Evolutionary conservation across 2,888 invertebrate species (phyloP).

Genomic region (Standfussiana lucernea): DNA sequence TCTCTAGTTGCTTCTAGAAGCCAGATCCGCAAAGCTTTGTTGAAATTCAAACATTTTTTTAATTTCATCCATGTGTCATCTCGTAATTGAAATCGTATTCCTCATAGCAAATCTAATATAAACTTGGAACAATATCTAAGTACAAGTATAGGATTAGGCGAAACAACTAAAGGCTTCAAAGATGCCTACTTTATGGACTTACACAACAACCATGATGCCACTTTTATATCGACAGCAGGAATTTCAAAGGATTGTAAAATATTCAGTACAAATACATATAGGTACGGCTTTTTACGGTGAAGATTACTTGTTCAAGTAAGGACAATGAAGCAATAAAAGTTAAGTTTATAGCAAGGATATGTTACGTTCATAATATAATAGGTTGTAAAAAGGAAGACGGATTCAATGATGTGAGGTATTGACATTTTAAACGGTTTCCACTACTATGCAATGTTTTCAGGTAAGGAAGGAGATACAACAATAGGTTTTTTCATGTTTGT

Average conservation of each 20-base stretch:
- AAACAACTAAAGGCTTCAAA: neutral
- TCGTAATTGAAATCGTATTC: neutral
- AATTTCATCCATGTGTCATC: neutral
- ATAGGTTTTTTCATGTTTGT: neutral
- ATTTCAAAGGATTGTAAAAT: slow-evolving; percentile 43
- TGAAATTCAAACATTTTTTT: neutral
- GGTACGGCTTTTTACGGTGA: slow-evolving; percentile 41
- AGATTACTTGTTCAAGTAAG: slow-evolving; percentile 46
- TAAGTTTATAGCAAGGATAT: slow-evolving; percentile 46
- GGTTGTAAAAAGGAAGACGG: slow-evolving; percentile 50
- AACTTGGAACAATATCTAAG: neutral
- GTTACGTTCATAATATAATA: slow-evolving; percentile 54
- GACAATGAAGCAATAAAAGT: slow-evolving; percentile 58
- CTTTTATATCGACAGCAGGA: slow-evolving; percentile 15
- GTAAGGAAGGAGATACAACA: neutral
- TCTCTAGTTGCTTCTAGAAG: neutral
- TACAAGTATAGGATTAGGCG: neutral
- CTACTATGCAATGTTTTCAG: neutral
- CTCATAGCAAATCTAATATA: neutral
- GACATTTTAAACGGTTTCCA: slow-evolving; percentile 6
- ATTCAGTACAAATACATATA: slow-evolving; percentile 31
- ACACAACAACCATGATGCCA: neutral
- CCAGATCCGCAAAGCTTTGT: neutral
- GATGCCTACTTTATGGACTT: slow-evolving; percentile 1
- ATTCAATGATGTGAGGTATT: slow-evolving; percentile 32